These are phyloP conservation scores for Apostichopus californicus DNA, from an alignment of 35 echinoderm and acorn worm genomes.

Conservation along the genomic window DNA sequence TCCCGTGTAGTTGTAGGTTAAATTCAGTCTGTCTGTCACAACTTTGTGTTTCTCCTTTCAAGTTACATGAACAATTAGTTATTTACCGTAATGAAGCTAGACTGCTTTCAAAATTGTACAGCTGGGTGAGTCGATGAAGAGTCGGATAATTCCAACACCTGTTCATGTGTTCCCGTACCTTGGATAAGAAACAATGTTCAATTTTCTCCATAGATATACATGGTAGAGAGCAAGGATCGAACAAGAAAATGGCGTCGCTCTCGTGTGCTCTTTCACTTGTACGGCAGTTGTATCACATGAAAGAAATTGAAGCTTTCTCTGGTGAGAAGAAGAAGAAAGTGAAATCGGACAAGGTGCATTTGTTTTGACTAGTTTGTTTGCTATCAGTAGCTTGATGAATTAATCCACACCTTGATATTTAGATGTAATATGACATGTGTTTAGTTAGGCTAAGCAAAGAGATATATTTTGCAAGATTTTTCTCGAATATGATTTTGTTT, in stretches of 20 bases:
- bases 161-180: background rate
- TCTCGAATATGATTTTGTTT: background rate
- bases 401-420: no score
- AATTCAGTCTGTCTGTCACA: no score
- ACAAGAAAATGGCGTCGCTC: conserved; percentile 94
- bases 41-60: no score
- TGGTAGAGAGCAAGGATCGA: conserved; percentile 93
- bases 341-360: conserved; percentile 77
- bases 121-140: background rate
- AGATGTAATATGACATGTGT: no score
- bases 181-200: background rate
- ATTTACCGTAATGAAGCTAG: no score
- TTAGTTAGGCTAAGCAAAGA: no score
- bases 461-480: no score
- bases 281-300: conserved; percentile 87
- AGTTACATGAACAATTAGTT: no score
- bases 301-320: conserved; percentile 85
- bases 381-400: no score
- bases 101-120: no score
- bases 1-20: no score
- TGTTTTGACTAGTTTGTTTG: background rate
- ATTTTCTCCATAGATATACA: conserved; percentile 62
- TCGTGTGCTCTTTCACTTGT: conserved; percentile 92
- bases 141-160: background rate
- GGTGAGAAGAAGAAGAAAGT: conserved; percentile 75